phyloP scores from a whole-genome alignment of 2,113 vertebrate species.

The Labeo catla region DNA sequence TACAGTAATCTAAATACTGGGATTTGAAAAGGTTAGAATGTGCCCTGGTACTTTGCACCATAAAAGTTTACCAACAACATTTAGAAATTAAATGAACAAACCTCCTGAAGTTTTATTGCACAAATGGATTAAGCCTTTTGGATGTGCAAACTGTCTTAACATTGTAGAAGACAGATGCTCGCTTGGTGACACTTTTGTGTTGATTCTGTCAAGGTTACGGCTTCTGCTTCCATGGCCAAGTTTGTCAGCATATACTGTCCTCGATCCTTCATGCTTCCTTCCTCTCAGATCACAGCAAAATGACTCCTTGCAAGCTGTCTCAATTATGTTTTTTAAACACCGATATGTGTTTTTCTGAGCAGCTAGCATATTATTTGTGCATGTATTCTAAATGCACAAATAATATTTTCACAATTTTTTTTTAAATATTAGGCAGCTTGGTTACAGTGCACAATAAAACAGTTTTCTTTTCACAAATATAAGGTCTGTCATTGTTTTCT shows the following conservation, averaged over 20 bases:
- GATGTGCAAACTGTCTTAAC: neutral
- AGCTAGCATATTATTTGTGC: neutral
- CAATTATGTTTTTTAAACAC: neutral
- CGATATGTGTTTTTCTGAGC: neutral
- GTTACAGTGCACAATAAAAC: neutral
- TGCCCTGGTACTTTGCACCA: neutral
- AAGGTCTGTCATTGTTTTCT: neutral
- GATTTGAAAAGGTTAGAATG: neutral
- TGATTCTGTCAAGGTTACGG: neutral
- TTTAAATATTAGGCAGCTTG: neutral
- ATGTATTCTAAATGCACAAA: neutral
- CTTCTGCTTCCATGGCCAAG: neutral
- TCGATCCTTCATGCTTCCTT: neutral
- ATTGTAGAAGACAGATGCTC: neutral
- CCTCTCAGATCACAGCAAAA: slow-evolving; percentile 14
- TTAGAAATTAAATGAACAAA: neutral
- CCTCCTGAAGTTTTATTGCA: neutral
- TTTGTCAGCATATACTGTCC: slow-evolving; percentile 14
- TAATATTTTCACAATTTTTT: neutral
- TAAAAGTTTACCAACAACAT: neutral
- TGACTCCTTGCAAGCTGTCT: neutral
- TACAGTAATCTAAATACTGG: neutral
- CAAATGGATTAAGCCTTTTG: neutral
- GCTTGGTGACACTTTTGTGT: neutral
- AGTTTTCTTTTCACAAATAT: too few species aligned